Evolutionary conservation across 2,797 vertebrate genomes (phyloP).

Genomic region (Cynodonichthys magdalenae): DNA sequence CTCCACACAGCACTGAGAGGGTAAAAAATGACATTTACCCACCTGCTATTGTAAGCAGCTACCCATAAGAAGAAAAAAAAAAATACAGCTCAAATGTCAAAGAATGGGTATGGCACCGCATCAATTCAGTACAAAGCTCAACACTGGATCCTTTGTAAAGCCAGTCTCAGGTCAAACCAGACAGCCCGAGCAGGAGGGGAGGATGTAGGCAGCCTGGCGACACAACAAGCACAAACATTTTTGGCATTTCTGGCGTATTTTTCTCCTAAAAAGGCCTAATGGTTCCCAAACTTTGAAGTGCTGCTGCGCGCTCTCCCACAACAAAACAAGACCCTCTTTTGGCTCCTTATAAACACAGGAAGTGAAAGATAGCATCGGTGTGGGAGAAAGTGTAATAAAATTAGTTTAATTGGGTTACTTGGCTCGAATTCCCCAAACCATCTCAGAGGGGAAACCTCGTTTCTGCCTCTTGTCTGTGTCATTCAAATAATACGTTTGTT

Average conservation of each 20-base stretch:
- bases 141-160: conserved; percentile 70
- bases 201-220: conserved; percentile 53
- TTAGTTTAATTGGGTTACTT: conserved; percentile 76
- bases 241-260: conserved; percentile 66
- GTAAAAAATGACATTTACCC: conserved; percentile 61
- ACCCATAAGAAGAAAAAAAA: conserved; percentile 37
- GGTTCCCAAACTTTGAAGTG: conserved; percentile 6
- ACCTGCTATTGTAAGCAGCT: conserved; percentile 71
- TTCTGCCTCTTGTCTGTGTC: conserved; percentile 17
- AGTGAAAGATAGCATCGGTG: conserved; percentile 68
- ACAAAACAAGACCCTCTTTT: conserved; percentile 33
- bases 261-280: conserved; percentile 28
- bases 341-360: conserved; percentile 71
- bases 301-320: conserved; percentile 12
- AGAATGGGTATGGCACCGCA: conserved; percentile 74
- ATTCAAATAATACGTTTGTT: conserved; percentile 37
- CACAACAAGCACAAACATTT: conserved; percentile 57
- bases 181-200: conserved; percentile 62
- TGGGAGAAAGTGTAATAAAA: conserved; percentile 78
- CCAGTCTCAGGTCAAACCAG: conserved; percentile 71
- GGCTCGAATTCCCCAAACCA: conserved; percentile 64
- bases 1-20: conserved; percentile 49
- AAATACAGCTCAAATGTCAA: conserved; percentile 77
- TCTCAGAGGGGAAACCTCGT: conserved; percentile 54
- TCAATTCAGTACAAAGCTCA: conserved; percentile 73